These are phyloP conservation scores for Aeoliscus strigatus DNA, from an alignment of 2,797 vertebrate species.

Conservation along the genomic window DNA sequence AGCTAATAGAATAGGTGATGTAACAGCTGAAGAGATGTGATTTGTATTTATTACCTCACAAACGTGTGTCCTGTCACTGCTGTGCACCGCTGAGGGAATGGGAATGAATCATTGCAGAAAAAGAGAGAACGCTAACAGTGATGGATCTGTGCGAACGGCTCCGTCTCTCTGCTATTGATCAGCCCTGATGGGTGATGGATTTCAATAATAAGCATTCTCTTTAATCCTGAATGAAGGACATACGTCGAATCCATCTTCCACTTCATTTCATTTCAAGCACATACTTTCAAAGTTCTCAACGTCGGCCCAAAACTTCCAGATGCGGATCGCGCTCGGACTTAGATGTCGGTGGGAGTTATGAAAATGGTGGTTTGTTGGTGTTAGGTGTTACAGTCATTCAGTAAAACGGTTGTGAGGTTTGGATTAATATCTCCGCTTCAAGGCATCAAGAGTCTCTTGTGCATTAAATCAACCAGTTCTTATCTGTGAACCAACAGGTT, in stretches of 20 bases:
- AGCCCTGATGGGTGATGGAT: conserved; percentile 43
- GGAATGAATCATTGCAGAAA: conserved; percentile 23
- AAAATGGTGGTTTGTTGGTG: too few species aligned
- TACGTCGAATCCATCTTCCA: conserved; percentile 30
- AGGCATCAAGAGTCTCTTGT: conserved; percentile 19
- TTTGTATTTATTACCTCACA: not conserved
- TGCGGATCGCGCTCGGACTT: too few species aligned
- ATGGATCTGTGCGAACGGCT: conserved; percentile 41
- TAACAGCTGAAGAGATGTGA: too few species aligned
- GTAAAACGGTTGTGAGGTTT: too few species aligned
- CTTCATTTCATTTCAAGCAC: conserved; percentile 30
- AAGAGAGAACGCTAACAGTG: conserved; percentile 26
- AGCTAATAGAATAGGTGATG: too few species aligned
- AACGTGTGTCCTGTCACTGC: conserved; percentile 16
- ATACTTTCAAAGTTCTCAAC: conserved; percentile 34
- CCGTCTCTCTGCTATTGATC: conserved; percentile 34
- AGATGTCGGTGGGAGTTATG: too few species aligned
- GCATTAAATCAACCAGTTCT: conserved; percentile 20
- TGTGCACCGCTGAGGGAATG: conserved; percentile 24
- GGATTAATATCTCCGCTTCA: conserved; percentile 24
- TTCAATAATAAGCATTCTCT: conserved; percentile 38
- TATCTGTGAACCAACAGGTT: conserved; percentile 30
- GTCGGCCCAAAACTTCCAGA: conserved; percentile 10
- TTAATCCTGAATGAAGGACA: conserved; percentile 38
- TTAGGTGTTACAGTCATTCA: too few species aligned